phyloP scores from a whole-genome alignment of 2,888 invertebrate species.

The Adelphocoris suturalis region DNA sequence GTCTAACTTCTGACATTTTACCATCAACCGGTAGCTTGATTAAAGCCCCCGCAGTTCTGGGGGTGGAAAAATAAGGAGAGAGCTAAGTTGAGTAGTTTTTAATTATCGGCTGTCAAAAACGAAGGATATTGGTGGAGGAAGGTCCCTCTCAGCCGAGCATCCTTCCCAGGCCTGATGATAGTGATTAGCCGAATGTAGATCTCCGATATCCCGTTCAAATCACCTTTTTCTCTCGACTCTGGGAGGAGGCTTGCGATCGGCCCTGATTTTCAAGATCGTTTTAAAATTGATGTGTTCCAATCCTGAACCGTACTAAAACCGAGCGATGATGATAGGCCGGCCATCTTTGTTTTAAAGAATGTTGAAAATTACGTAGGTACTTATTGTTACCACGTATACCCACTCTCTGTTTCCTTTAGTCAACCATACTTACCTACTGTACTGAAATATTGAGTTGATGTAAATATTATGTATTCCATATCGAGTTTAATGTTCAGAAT shows the following conservation, averaged over 20 bases:
- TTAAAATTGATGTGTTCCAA: slow-evolving; percentile 24
- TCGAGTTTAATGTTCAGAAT: no score
- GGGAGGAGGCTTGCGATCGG: no score
- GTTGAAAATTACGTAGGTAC: background rate
- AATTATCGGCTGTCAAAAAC: slow-evolving; percentile 45
- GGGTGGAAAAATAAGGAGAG: background rate
- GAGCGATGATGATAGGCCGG: background rate
- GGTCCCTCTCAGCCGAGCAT: background rate
- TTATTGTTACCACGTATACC: no score
- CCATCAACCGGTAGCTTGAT: slow-evolving; percentile 34
- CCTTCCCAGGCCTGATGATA: slow-evolving; percentile 43
- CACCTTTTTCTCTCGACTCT: background rate
- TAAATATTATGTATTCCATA: no score
- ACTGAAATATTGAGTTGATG: no score
- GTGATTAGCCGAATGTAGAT: slow-evolving; percentile 55
- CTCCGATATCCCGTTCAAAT: slow-evolving; percentile 56
- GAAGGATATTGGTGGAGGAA: slow-evolving; percentile 42
- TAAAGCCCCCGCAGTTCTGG: slow-evolving; percentile 12
- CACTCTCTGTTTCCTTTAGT: no score
- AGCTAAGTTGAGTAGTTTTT: slow-evolving; percentile 43
- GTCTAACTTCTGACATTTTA: slow-evolving; percentile 41
- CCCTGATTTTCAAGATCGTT: slow-evolving; percentile 11
- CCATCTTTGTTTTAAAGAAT: background rate
- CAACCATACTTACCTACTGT: no score
- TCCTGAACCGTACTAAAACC: background rate